These are phyloP conservation scores for Cheilosia urbana DNA, from an alignment of 2,888 invertebrate genomes.

Conservation along the genomic window DNA sequence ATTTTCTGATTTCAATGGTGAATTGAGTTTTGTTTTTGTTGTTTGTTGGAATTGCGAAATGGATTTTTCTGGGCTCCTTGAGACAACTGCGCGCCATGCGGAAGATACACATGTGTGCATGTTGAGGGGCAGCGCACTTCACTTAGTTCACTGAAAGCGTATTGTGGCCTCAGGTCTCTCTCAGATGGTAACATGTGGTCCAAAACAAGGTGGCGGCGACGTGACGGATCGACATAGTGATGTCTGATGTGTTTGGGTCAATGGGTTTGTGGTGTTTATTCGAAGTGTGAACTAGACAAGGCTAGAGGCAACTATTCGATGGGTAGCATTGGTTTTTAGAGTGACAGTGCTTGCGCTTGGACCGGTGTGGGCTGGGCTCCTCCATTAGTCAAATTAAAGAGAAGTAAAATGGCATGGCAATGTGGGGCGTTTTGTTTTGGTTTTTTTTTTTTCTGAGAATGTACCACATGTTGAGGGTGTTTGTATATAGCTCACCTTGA, in stretches of 20 bases:
- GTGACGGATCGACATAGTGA: not conserved
- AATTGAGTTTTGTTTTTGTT: not conserved
- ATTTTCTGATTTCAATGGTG: not conserved
- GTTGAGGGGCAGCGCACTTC: not conserved
- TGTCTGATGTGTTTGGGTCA: not conserved
- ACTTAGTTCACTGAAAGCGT: not conserved
- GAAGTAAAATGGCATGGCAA: not conserved
- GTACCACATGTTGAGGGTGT: not conserved
- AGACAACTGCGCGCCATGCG: not conserved
- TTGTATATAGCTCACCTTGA: not conserved
- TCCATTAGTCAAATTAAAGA: not conserved
- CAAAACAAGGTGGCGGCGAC: not conserved
- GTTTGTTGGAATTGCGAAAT: not conserved
- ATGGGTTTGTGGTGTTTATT: not conserved
- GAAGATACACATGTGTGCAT: constrained; percentile 4
- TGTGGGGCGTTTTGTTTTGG: not conserved
- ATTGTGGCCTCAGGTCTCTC: not conserved
- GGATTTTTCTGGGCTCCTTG: constrained; percentile 15
- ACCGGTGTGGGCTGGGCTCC: not conserved
- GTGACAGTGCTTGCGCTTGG: not conserved
- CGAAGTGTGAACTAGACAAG: not conserved
- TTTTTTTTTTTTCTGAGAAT: not conserved
- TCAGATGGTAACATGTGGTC: not conserved
- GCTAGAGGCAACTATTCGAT: not conserved
- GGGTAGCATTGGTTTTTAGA: not conserved